Percentiles rank a stretch among this genome's conserved stretches.
These are phyloP conservation scores for Setipinna tenuifilis DNA, from an alignment of 2,797 vertebrate species.

Conservation along the genomic window DNA sequence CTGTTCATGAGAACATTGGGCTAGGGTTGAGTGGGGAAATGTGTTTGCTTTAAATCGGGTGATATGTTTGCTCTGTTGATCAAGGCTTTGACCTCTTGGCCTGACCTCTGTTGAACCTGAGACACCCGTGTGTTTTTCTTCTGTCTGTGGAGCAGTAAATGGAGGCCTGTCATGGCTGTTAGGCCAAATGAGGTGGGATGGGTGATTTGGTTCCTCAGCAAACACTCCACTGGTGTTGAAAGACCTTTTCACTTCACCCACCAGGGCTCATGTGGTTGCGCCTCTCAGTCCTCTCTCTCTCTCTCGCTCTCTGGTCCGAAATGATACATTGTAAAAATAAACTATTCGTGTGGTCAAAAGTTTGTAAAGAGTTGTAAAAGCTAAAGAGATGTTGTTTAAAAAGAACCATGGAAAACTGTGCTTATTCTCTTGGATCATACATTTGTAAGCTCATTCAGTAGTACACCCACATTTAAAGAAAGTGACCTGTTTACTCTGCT, in stretches of 20 bases:
- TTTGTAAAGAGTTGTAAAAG: background rate
- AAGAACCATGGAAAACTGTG: background rate
- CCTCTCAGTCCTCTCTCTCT: background rate
- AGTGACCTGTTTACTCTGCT: too few species aligned
- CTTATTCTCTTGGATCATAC: background rate
- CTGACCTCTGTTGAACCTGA: constrained; percentile 48
- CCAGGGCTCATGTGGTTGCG: background rate
- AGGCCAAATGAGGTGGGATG: constrained; percentile 20
- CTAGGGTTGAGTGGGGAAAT: constrained; percentile 37
- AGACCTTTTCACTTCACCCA: constrained; percentile 9
- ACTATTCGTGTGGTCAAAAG: too few species aligned
- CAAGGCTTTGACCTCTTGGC: constrained; percentile 46
- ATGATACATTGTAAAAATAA: too few species aligned
- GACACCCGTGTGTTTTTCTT: constrained; percentile 53
- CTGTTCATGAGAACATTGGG: background rate
- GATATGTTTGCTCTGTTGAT: constrained; percentile 49
- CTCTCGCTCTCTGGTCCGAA: too few species aligned
- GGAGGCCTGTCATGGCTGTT: constrained; percentile 31
- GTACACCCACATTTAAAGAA: background rate
- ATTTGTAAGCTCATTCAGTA: background rate
- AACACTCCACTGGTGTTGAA: constrained; percentile 42
- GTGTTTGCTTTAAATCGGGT: constrained; percentile 43
- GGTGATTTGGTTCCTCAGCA: constrained; percentile 29
- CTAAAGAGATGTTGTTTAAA: background rate
- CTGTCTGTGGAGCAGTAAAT: constrained; percentile 32